Evolutionary conservation across 2,888 invertebrate genomes (phyloP), one percentile per base, ranked within the genome.

Genomic region (Campoletis raptor): DNA sequence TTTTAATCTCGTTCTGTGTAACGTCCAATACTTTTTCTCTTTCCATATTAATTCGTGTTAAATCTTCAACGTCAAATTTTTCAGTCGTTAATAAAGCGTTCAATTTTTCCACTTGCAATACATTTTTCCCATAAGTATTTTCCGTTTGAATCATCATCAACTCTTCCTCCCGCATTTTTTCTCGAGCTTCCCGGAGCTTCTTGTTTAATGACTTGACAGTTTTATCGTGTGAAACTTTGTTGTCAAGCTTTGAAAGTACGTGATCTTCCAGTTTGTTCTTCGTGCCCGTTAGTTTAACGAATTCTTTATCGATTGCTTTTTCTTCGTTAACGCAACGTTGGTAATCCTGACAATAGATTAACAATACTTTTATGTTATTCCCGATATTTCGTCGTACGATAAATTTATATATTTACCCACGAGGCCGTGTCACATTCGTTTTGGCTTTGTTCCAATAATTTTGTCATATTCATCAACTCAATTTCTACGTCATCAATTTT

Each of bases 211-310:
- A 91, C 69, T 91, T 91, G 6, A 96, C 96, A 0, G 96, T 96
- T 91, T 97, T 97, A 90, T 97, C 96, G 66, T 96, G 96, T 7
- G 96, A 95, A 7, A 97, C 92, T 90, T 97, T 96, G 15, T 97
- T 96, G 90, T 97, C 97, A 0, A 97, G 94, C 83, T 96, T 95
- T 30, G 94, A 92, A 8, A 97, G 91, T 45, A 97, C 96, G 67
- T 95, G 94, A 83, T 97, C 96, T 92, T 98, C 97, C 70, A 97
- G 88, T 61, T 95, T 94, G 18, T 95, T 90, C 92, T 97, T 97
- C 70, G 95, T 94, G n/a, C 93, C 94, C 0, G 91, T 89, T 73
- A 96, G 94, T 84, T 95, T 95, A 18, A 96, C 96, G 8, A 95
- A 91, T 70, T 95, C 95, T 79, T 95, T 95, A 86, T 94, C 94